Conservation (phyloP, 2,888 invertebrate genomes). For the Limnephilus auricula region DNA sequence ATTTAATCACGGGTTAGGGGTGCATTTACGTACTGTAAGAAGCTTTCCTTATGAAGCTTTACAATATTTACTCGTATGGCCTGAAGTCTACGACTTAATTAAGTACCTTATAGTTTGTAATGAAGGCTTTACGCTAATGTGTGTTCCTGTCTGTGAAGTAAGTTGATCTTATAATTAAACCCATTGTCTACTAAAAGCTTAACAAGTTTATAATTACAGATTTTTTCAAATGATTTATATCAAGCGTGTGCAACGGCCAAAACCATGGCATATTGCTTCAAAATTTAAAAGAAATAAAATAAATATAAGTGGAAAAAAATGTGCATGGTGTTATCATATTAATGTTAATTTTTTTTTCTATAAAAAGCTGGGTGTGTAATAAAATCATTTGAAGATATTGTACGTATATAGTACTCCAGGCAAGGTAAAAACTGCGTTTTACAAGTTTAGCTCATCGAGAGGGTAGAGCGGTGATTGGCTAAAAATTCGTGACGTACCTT, state of each 20-base stretch:
- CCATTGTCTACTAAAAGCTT: neutral
- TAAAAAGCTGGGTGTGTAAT: neutral
- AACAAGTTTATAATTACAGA: neutral
- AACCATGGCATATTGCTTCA: neutral
- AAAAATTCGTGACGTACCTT: too few relatives aligned
- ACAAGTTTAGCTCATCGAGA: too few relatives aligned
- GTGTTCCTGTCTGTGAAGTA: neutral
- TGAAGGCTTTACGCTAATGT: neutral
- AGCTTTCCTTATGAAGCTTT: neutral
- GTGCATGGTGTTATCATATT: neutral
- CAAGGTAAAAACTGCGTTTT: too few relatives aligned
- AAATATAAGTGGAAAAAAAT: too few relatives aligned
- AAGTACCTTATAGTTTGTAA: neutral
- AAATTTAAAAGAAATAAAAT: neutral
- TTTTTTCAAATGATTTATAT: neutral
- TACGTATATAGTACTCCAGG: neutral
- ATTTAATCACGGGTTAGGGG: neutral
- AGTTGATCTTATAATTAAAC: neutral
- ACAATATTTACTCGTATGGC: neutral
- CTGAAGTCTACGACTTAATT: too few relatives aligned
- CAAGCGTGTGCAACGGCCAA: neutral
- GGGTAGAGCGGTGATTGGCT: too few relatives aligned
- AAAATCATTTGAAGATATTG: too few relatives aligned
- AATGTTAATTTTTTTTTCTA: neutral
- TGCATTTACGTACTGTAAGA: neutral